Percentiles rank a stretch among this genome's conserved stretches.
Evolutionary conservation across 2,888 invertebrate species (phyloP).

Genomic region (Xanthorhoe designata): DNA sequence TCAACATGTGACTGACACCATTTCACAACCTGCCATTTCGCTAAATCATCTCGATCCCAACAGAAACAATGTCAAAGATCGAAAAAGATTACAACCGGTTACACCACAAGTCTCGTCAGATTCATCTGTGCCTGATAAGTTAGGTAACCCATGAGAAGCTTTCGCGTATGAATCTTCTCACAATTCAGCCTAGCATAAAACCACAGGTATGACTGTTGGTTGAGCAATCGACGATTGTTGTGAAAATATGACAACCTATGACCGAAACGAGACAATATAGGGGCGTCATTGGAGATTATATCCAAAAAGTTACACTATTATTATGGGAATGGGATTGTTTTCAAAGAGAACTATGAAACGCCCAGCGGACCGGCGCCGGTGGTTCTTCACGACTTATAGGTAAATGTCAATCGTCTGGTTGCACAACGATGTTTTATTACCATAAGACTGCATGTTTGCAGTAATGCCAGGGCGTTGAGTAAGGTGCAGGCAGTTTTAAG

Average conservation of each 20-base stretch:
- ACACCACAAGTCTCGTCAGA: conserved; percentile 40
- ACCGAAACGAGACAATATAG: conserved; percentile 32
- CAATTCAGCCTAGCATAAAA: conserved; percentile 52
- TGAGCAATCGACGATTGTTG: conserved; percentile 50
- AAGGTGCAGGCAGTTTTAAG: conserved; percentile 60
- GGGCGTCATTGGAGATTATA: conserved; percentile 6
- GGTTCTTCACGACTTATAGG: conserved; percentile 60
- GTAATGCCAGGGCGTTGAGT: conserved; percentile 61
- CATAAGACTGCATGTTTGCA: conserved; percentile 66
- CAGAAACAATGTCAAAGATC: conserved; percentile 43
- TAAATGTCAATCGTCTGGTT: conserved; percentile 78
- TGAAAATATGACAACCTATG: conserved; percentile 44
- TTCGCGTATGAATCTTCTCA: conserved; percentile 57
- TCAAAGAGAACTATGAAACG: conserved; percentile 54
- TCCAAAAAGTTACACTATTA: conserved; percentile 3
- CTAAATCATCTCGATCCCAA: conserved; percentile 35
- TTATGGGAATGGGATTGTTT: not conserved
- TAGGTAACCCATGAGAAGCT: conserved; percentile 56
- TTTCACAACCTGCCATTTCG: conserved; percentile 35
- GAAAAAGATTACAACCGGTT: conserved; percentile 41
- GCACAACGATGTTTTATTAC: conserved; percentile 74
- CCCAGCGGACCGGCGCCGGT: conserved; percentile 46
- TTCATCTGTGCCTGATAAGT: conserved; percentile 44
- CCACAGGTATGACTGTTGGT: conserved; percentile 46
- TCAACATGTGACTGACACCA: conserved; percentile 32